Evolutionary conservation across 2,888 invertebrate species (phyloP).

Genomic region (Latrodectus elegans): DNA sequence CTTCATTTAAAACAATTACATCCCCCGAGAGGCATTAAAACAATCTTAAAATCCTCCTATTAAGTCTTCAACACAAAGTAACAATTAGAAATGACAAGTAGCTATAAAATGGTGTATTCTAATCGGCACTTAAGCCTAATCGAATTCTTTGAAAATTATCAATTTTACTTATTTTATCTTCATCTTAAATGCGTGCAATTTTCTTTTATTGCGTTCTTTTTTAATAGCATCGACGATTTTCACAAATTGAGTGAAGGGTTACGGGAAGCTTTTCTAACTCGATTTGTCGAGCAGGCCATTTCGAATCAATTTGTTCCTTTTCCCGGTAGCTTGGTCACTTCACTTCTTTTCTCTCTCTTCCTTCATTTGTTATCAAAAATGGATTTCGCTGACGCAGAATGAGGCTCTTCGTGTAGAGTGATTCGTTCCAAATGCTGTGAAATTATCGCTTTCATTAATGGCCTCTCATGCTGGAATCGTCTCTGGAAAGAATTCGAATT

Average conservation of each 20-base stretch:
- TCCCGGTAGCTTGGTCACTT: slow-evolving; percentile 27
- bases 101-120: neutral
- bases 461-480: no score
- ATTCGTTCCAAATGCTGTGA: slow-evolving; percentile 38
- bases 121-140: neutral
- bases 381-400: slow-evolving; percentile 29
- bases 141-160: neutral
- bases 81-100: neutral
- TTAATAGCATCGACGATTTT: slow-evolving; percentile 10
- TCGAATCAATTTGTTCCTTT: slow-evolving; percentile 51
- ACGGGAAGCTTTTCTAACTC: slow-evolving; percentile 20
- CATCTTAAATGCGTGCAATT: neutral
- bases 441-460: slow-evolving; percentile 54
- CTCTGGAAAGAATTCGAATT: no score
- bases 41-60: no score
- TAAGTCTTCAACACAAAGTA: slow-evolving; percentile 10
- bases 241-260: slow-evolving; percentile 1
- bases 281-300: slow-evolving; percentile 32
- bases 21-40: no score
- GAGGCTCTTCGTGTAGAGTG: slow-evolving; percentile 21
- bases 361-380: slow-evolving; percentile 63
- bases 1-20: no score
- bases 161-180: neutral
- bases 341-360: neutral
- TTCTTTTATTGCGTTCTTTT: slow-evolving; percentile 3